These are phyloP conservation scores for Catostylus mosaicus DNA, from an alignment of 30 jellyfish, hydroid and myxozoan genomes.

Conservation along the genomic window DNA sequence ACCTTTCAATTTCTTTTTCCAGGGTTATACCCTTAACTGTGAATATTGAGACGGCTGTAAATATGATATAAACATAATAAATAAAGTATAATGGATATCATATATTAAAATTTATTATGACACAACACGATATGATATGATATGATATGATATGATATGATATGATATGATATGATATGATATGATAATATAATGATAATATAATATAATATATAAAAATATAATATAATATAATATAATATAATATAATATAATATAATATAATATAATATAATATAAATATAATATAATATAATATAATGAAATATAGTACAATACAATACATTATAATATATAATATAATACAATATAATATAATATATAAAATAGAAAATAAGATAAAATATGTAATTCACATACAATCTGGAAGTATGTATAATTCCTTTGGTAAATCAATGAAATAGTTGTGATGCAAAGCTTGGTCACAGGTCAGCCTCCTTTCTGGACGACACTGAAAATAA, in stretches of 20 bases:
- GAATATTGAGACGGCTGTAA: conserved; percentile 19
- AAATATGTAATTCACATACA: conserved; percentile 32
- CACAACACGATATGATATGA: not conserved
- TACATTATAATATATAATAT: too few species aligned
- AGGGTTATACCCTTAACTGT: conserved; percentile 9
- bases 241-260: too few species aligned
- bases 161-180: not conserved
- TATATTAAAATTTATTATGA: not conserved
- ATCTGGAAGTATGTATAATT: conserved; percentile 56
- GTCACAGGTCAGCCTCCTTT: conserved; percentile 59
- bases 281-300: too few species aligned
- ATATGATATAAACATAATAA: not conserved
- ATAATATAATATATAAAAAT: too few species aligned
- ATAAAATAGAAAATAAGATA: not conserved
- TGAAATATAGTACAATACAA: too few species aligned
- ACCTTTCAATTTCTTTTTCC: conserved; percentile 7
- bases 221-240: too few species aligned
- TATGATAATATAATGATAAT: too few species aligned
- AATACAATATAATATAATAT: too few species aligned
- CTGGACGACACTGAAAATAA: conserved; percentile 66
- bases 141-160: too few species aligned
- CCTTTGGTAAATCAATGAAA: conserved; percentile 79
- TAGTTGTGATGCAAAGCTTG: conserved; percentile 70
- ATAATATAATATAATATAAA: too few species aligned
- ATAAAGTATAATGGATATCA: not conserved